Evolutionary conservation across 2,888 invertebrate species (phyloP).

Genomic region (Amphipoea oculea): DNA sequence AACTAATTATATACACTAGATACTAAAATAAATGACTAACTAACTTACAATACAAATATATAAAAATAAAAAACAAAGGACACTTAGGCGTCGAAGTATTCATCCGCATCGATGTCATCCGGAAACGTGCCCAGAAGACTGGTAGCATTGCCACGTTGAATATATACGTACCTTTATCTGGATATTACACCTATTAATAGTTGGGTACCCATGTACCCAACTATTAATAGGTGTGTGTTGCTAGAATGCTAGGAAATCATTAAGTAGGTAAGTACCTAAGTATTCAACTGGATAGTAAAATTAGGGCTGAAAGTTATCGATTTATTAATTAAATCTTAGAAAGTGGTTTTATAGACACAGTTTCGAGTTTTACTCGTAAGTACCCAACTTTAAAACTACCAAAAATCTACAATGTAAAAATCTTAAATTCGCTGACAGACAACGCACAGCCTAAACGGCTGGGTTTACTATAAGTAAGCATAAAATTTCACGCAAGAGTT

Average conservation of each 20-base stretch:
- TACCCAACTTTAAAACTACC: neutral
- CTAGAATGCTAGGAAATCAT: neutral
- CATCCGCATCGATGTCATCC: no score
- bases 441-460: neutral
- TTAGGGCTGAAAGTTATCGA: neutral
- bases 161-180: neutral
- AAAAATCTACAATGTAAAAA: neutral
- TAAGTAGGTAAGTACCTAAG: neutral
- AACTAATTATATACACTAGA: no score
- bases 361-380: neutral
- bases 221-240: neutral
- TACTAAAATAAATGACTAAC: no score
- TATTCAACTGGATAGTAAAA: neutral
- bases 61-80: no score
- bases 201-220: neutral
- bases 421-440: neutral
- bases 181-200: neutral
- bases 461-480: neutral
- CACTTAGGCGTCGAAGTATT: no score
- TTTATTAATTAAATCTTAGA: neutral
- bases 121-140: no score
- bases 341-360: neutral
- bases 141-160: no score
- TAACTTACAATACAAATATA: no score
- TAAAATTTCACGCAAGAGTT: neutral